Percentiles rank a stretch among this genome's conserved stretches.
Conservation (phyloP, 2,113 vertebrate species). For the Pagrus major region DNA sequence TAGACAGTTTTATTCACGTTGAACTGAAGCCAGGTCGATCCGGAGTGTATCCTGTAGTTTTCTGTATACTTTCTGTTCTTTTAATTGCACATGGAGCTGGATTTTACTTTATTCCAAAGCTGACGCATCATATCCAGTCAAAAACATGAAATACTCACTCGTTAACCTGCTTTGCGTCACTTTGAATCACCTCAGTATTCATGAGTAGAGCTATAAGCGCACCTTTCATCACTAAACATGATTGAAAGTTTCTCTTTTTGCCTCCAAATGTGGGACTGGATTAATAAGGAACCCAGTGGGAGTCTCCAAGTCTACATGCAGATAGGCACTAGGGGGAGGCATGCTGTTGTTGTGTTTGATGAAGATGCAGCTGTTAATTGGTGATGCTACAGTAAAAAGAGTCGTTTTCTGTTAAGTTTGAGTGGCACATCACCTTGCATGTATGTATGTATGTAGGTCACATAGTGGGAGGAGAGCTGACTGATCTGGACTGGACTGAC, state of each 20-base stretch:
- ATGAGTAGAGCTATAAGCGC: neutral
- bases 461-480: constrained; percentile 28
- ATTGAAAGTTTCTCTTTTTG: constrained; percentile 2
- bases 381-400: neutral
- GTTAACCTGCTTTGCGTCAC: too few relatives aligned
- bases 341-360: constrained; percentile 60
- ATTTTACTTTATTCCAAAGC: neutral
- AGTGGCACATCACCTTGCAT: neutral
- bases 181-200: neutral
- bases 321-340: constrained; percentile 66
- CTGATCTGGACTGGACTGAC: constrained; percentile 26
- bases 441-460: constrained; percentile 35
- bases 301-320: constrained; percentile 23
- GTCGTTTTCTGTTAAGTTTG: neutral
- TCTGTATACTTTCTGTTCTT: neutral
- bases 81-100: neutral
- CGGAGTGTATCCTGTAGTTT: neutral
- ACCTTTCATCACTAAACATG: neutral
- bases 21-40: neutral
- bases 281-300: neutral
- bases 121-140: neutral
- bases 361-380: constrained; percentile 58
- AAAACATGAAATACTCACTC: neutral
- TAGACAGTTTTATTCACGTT: neutral
- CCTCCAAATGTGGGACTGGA: neutral